Conservation (phyloP, 2,113 vertebrate genomes). For the Vireo altiloquus region DNA sequence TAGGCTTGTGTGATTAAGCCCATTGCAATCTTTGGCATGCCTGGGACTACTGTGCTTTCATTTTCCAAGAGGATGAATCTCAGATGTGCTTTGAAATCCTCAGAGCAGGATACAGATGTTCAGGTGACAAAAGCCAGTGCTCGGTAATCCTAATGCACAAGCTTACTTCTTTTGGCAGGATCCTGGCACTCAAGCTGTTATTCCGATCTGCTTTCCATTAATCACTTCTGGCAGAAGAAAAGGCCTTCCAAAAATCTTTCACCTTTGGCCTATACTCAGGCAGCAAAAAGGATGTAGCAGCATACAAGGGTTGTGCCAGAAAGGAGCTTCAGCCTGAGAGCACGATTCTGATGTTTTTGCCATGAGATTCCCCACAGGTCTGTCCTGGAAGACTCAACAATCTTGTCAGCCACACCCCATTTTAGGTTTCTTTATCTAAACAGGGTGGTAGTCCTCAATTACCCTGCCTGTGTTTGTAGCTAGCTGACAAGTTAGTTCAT, state of each 20-base stretch:
- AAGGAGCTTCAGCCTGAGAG: neutral
- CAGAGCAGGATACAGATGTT: neutral
- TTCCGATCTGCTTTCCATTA: neutral
- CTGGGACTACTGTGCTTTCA: neutral
- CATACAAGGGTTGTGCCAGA: neutral
- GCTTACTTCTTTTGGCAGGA: neutral
- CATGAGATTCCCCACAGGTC: neutral
- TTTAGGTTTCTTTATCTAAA: neutral
- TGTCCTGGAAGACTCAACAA: neutral
- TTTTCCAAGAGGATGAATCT: slow-evolving; percentile 8
- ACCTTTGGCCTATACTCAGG: neutral
- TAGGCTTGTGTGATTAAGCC: neutral
- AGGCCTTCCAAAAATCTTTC: slow-evolving; percentile 6
- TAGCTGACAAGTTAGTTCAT: neutral
- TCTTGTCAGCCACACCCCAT: neutral
- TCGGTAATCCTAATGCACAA: neutral
- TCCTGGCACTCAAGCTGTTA: neutral
- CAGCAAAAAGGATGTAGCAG: neutral
- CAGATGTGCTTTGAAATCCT: neutral
- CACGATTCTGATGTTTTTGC: neutral
- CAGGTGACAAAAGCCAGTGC: neutral
- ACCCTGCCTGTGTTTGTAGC: neutral
- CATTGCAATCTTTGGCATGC: neutral
- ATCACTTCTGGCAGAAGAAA: slow-evolving; percentile 3
- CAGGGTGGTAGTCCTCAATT: neutral